phyloP scores from a whole-genome alignment of 2,113 vertebrate species.

The Cettia cetti region DNA sequence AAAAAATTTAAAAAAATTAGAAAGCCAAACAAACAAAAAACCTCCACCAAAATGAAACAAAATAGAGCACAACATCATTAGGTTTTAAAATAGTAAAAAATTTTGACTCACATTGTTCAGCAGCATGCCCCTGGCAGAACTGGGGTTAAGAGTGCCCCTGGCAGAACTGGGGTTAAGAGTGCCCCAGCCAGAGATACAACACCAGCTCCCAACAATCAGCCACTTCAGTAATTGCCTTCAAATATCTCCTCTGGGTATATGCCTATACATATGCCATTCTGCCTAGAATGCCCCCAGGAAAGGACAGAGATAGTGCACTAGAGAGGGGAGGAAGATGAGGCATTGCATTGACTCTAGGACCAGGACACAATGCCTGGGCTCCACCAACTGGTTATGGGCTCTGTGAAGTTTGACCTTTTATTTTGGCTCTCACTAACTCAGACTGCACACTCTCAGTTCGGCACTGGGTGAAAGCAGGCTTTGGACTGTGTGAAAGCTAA shows the following conservation, averaged over 20 bases:
- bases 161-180: not conserved
- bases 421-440: not conserved
- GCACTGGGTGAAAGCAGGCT: not conserved
- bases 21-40: not conserved
- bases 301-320: not conserved
- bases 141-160: not conserved
- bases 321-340: not conserved
- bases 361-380: not conserved
- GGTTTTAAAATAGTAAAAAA: not conserved
- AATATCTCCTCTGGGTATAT: not conserved
- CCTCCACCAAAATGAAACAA: not conserved
- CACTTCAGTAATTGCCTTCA: not conserved
- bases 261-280: not conserved
- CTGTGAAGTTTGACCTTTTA: not conserved
- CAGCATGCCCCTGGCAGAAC: not conserved
- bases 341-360: fast-evolving
- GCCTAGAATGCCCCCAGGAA: not conserved
- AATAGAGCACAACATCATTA: not conserved
- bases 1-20: not conserved
- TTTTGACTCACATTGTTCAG: not conserved
- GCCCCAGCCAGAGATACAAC: not conserved
- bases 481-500: not conserved
- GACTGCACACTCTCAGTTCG: not conserved
- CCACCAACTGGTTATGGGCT: not conserved
- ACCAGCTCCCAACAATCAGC: not conserved